phyloP scores from a whole-genome alignment of 2,888 invertebrate species.

The Lepidonotus clava region DNA sequence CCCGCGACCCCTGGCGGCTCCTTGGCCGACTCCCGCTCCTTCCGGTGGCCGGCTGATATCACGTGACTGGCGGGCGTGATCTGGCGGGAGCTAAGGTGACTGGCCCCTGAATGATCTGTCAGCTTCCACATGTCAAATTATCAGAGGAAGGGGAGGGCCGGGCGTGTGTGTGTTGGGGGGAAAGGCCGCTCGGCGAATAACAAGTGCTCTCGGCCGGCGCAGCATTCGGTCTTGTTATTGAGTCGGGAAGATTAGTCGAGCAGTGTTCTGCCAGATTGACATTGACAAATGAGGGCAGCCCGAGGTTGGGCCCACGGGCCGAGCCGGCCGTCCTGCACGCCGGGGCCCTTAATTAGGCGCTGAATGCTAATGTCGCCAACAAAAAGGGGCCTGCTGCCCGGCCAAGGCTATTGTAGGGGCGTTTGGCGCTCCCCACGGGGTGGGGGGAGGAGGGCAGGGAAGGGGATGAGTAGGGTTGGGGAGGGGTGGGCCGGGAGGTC shows the following conservation, averaged over 20 bases:
- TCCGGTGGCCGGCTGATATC: neutral
- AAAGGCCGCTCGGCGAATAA: neutral
- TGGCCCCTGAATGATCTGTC: neutral
- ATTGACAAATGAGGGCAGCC: constrained; percentile 5
- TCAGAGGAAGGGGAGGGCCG: neutral
- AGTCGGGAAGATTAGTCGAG: neutral
- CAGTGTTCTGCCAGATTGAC: neutral
- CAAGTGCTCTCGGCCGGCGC: neutral
- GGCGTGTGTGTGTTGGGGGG: neutral
- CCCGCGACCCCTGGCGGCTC: neutral
- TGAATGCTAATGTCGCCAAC: neutral
- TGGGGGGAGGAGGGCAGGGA: neutral
- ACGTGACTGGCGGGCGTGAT: neutral
- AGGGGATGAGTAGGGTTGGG: no score
- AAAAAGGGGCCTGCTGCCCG: neutral
- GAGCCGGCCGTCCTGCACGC: constrained; percentile 2
- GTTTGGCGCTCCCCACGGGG: neutral
- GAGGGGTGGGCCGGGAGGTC: no score
- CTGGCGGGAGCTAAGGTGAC: neutral
- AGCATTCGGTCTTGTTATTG: neutral
- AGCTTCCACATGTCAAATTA: neutral
- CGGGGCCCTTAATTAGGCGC: neutral
- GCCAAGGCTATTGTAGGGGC: neutral
- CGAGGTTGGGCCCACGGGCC: neutral
- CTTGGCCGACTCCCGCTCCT: neutral